Conservation (phyloP, 2,113 vertebrate species). For the Empidonax traillii region DNA sequence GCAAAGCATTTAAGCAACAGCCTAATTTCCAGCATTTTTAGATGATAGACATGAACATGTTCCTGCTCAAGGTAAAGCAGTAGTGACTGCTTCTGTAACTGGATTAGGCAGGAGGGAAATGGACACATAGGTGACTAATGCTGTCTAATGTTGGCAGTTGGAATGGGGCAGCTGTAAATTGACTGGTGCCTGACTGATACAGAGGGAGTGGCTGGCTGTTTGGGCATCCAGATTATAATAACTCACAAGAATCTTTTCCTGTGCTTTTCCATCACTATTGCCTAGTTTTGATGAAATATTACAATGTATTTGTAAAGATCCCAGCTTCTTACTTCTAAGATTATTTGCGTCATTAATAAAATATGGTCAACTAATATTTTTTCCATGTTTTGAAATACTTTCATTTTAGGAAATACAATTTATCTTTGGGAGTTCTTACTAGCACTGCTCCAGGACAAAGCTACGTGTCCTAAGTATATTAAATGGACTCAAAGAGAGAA, state of each 20-base stretch:
- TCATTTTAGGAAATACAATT: constrained; percentile 88
- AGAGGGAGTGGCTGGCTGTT: not conserved
- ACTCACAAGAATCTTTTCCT: not conserved
- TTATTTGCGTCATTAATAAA: not conserved
- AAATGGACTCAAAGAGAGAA: constrained; percentile 95
- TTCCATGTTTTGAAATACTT: not conserved
- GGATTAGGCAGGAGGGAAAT: not conserved
- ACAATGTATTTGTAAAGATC: not conserved
- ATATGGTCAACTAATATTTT: not conserved
- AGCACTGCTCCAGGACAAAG: constrained; percentile 93
- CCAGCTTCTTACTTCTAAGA: not conserved
- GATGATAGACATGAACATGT: not conserved
- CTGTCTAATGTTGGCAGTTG: not conserved
- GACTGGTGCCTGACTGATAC: not conserved
- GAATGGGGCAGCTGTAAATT: not conserved
- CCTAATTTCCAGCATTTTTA: not conserved
- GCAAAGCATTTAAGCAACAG: not conserved
- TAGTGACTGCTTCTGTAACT: not conserved
- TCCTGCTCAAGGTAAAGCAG: not conserved
- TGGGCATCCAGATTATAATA: not conserved
- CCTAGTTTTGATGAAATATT: not conserved
- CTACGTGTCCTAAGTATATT: constrained; percentile 95
- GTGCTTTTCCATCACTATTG: not conserved
- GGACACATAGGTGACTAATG: not conserved
- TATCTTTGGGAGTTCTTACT: constrained; percentile 98